Percentiles rank a stretch among this genome's conserved stretches.
Conservation (phyloP, 2,888 invertebrate genomes). For the Apamea epomidion region DNA sequence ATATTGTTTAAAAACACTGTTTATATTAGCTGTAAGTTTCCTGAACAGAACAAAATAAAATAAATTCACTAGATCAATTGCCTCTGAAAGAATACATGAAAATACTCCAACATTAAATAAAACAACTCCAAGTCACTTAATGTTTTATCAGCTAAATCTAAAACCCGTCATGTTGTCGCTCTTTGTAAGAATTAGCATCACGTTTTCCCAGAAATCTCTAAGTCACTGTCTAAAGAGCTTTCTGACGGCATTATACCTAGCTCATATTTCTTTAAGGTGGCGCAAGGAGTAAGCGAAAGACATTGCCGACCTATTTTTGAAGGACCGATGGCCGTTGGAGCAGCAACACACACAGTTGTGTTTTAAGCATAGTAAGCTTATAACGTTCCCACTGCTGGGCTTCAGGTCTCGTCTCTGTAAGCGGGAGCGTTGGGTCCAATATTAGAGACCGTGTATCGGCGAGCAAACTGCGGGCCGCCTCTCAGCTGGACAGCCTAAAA, state of each 20-base stretch:
- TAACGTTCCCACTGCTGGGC: too few relatives aligned
- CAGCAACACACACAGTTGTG: not conserved
- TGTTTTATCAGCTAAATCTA: not conserved
- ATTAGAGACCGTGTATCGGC: not conserved
- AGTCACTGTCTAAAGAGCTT: constrained; percentile 75
- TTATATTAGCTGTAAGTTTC: too few relatives aligned
- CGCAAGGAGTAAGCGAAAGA: constrained; percentile 34
- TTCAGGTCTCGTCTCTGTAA: too few relatives aligned
- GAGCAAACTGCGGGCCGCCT: not conserved
- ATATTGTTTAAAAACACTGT: too few relatives aligned
- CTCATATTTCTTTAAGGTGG: constrained; percentile 69
- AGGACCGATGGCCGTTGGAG: not conserved
- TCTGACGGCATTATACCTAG: constrained; percentile 71
- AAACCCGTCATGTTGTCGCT: constrained; percentile 31
- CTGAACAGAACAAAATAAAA: too few relatives aligned
- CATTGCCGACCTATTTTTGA: not conserved
- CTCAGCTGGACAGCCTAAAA: not conserved
- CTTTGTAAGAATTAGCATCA: constrained; percentile 69
- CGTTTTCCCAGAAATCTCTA: constrained; percentile 73
- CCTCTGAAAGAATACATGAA: not conserved
- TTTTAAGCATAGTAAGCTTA: too few relatives aligned
- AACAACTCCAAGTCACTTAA: constrained; percentile 10
- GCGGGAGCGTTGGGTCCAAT: not conserved
- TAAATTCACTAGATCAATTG: not conserved
- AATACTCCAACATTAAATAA: not conserved